Percentiles rank a stretch among this genome's conserved stretches.
Evolutionary conservation across 2,888 invertebrate genomes (phyloP).

Genomic region (Salticus scenicus): DNA sequence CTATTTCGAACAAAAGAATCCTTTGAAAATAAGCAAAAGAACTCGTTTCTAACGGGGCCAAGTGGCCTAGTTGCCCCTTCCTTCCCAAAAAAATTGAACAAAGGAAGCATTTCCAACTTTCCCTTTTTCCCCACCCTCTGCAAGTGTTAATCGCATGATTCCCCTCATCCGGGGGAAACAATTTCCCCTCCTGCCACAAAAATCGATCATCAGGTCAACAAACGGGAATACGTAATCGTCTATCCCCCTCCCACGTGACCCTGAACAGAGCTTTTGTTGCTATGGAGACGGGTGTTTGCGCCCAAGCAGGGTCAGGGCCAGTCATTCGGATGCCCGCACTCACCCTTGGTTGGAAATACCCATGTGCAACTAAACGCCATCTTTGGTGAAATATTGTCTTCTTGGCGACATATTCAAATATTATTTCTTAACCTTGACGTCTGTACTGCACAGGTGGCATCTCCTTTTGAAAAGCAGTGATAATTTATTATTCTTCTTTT

Average conservation of each 20-base stretch:
- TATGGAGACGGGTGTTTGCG: constrained; percentile 65
- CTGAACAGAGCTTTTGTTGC: constrained; percentile 56
- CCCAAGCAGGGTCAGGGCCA: constrained; percentile 66
- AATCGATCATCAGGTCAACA: constrained; percentile 70
- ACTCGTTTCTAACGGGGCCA: constrained; percentile 11
- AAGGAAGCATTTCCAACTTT: constrained; percentile 38
- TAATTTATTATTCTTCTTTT: too few relatives aligned
- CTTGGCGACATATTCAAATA: constrained; percentile 4
- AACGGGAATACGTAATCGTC: constrained; percentile 66
- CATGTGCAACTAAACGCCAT: not conserved
- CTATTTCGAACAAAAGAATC: too few relatives aligned
- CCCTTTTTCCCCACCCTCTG: constrained; percentile 23
- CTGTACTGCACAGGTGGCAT: too few relatives aligned
- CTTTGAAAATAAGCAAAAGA: not conserved
- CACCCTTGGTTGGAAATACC: constrained; percentile 48
- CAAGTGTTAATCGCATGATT: constrained; percentile 25
- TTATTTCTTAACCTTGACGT: too few relatives aligned
- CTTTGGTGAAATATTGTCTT: not conserved
- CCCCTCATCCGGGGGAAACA: not conserved
- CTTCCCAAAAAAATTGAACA: constrained; percentile 27
- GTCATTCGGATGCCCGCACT: constrained; percentile 47
- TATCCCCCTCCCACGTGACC: constrained; percentile 52
- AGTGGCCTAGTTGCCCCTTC: constrained; percentile 27
- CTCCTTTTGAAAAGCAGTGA: too few relatives aligned
- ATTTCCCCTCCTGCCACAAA: constrained; percentile 37